These are phyloP conservation scores for Speoplatyrhinus poulsoni DNA, from an alignment of 2,113 vertebrate genomes.

Conservation along the genomic window DNA sequence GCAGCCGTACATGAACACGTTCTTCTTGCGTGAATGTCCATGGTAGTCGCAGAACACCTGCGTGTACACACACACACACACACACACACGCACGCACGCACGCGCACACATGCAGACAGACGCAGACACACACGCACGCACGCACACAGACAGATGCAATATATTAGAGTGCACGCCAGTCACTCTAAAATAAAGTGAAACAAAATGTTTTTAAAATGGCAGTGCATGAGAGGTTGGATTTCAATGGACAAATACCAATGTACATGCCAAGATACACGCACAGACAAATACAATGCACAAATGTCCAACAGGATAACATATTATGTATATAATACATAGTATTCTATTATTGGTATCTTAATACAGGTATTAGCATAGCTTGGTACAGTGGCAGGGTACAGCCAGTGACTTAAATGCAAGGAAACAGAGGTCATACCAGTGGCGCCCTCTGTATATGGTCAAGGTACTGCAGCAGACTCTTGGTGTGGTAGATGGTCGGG, in stretches of 20 bases:
- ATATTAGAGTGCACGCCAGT: neutral
- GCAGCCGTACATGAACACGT: constrained; percentile 99
- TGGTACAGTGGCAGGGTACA: constrained; percentile 19
- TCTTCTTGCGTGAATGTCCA: constrained; percentile 98
- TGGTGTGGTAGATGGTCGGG: constrained; percentile 97
- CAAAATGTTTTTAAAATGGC: neutral
- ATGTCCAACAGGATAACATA: constrained; percentile 18
- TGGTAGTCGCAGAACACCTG: constrained; percentile 90
- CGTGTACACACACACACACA: constrained; percentile 21
- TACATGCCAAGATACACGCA: neutral
- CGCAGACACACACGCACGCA: constrained; percentile 73
- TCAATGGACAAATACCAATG: no score
- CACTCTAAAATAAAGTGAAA: no score
- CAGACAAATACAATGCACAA: constrained; percentile 20
- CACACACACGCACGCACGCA: neutral
- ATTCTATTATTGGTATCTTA: no score
- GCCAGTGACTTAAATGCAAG: constrained; percentile 22
- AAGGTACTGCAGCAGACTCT: constrained; percentile 95
- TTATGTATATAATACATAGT: no score
- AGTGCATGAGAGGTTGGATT: no score
- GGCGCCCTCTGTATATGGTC: constrained; percentile 89
- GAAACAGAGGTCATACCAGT: constrained; percentile 77
- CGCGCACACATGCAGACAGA: no score
- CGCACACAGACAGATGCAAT: constrained; percentile 3
- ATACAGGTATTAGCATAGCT: no score